Conservation (phyloP, 2,113 vertebrate genomes). For the Atrichornis clamosus region DNA sequence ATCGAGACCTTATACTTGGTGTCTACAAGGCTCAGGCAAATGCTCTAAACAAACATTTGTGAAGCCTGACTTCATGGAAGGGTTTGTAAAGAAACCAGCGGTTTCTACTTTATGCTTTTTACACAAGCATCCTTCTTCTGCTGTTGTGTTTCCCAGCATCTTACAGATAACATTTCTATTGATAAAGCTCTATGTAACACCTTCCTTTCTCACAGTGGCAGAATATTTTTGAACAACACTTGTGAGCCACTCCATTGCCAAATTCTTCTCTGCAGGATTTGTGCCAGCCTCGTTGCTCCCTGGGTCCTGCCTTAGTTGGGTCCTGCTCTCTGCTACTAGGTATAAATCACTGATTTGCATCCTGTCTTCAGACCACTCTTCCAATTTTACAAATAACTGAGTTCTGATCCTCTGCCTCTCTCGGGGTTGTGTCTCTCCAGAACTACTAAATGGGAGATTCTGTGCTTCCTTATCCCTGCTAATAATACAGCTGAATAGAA, state of each 20-base stretch:
- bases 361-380: not conserved
- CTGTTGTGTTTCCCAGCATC: not conserved
- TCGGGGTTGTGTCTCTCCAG: not conserved
- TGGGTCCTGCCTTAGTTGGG: not conserved
- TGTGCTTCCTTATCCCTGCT: not conserved
- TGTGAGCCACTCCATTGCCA: not conserved
- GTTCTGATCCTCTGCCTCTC: not conserved
- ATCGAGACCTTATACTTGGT: not conserved
- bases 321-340: not conserved
- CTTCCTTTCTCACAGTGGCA: not conserved
- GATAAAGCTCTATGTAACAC: not conserved
- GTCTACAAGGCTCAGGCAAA: not conserved
- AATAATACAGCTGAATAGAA: not conserved
- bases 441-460: not conserved
- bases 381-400: not conserved
- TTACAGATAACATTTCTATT: not conserved
- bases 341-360: not conserved
- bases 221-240: not conserved
- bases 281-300: not conserved
- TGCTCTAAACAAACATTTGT: not conserved
- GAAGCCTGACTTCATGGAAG: not conserved
- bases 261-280: not conserved
- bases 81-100: not conserved
- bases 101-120: not conserved
- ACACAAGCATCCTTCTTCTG: not conserved